Base-by-base conservation (phyloP, 1,140 invertebrate genomes). In the Panagrolaimus sp. region DNA sequence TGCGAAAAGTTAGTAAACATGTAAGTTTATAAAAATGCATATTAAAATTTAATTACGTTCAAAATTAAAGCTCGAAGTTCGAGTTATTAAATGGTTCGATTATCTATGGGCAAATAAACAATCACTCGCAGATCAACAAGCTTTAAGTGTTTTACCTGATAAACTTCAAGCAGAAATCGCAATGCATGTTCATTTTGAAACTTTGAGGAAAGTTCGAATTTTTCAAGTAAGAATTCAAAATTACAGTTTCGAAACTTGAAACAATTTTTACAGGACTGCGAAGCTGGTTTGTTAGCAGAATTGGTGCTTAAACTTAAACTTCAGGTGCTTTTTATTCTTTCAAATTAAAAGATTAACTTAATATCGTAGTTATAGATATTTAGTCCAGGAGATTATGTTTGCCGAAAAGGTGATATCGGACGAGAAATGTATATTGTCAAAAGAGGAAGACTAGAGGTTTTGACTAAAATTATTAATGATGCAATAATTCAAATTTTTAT, bases 341-440 rank as follows among this genome's bases (percentile, higher is more conserved):
- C 9, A n/a, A 58, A 21, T 68, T 63, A 24, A 14, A 43, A 67
- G n/a, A 32, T 26, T 52, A 1, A 1, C 28, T 45, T 47, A 68
- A 12, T 48, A 15, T 47, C 26, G n/a, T 26, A 26, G 10, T 28
- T 38, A 38, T 68, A 24, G 58, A 38, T 45, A 14, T 76, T 79
- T 38, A 79, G 77, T 83, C 94, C 94, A 0, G 91, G 91, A 0
- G 94, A 97, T 85, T 96, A 93, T 80, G 93, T 97, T 55, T 96
- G 94, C 79, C 88, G 93, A 17, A 96, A 96, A 84, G 93, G 93
- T 0, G 93, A 96, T 81, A 93, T 96, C 0, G 93, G 93, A 24
- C 92, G 93, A 85, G 93, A 96, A 83, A 94, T 96, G 93, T 96
- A 95, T 81, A 96, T 96, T 69, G 91, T 96, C 0, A 95, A 94